Base-by-base conservation (phyloP, 2,888 invertebrate species). In the Lithophane leautieri region DNA sequence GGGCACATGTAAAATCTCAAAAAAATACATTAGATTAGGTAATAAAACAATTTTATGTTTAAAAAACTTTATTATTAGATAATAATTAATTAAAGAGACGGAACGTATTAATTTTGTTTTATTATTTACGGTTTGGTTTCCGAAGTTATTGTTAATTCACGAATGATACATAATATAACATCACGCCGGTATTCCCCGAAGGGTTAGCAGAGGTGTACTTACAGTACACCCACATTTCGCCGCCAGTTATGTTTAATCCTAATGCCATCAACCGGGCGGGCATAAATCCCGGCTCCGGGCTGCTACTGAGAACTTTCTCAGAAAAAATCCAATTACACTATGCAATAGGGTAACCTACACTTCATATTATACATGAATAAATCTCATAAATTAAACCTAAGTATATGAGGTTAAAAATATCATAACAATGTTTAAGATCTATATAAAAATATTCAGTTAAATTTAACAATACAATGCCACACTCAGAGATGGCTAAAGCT, bases 1-100 rank as follows among this genome's bases (percentile, higher is more conserved):
- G 50, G 80, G 22, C 16, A 79, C 9, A 56, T 68, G 65, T 70
- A 58, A 82, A 78, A 83, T 86, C 78, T 86, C 78, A 86, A 72
- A 58, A 79, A 68, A 72, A 73, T 65, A 11, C 4, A 16, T 75
- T 73, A 73, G 34, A 19, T 52, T 77, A 84, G 60, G 63, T 70
- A 71, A 74, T 68, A 81, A 65, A 69, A 71, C 8, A 76, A 77
- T 63, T 76, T 72, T 81, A 79, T 86, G 76, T 79, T 70, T 66
- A 74, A 50, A 67, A 74, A 42, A 42, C 47, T 68, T 60, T 72
- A 65, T 50, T 50, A 50, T 50, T 50, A 50, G 47, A 47, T 76
- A 47, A 70, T 52, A 58, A 60, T 62, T 22, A 72, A 84, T 70
- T 76, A 81, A 76, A 86, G 14, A 65, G 52, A 61, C 9, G 25